phyloP scores from a whole-genome alignment of 1,140 invertebrate genomes.

The Leucophenga varia region DNA sequence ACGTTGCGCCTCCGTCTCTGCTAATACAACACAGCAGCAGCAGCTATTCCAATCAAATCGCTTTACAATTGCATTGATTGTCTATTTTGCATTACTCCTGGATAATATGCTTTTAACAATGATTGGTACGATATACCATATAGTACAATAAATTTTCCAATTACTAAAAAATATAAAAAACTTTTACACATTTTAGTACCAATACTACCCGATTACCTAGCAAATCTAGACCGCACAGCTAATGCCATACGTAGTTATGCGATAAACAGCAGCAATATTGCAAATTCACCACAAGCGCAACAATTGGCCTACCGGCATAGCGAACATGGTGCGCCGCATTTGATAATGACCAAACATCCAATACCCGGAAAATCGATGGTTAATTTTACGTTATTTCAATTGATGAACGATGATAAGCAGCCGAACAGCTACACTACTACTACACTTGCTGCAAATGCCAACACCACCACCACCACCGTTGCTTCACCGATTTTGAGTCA shows the following conservation, averaged over 20 bases:
- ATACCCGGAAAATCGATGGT: slow-evolving; percentile 59
- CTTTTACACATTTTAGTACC: slow-evolving; percentile 64
- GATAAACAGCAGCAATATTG: slow-evolving; percentile 4
- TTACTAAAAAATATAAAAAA: slow-evolving; percentile 1
- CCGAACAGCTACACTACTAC: slow-evolving; percentile 6
- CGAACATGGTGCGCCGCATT: slow-evolving; percentile 17
- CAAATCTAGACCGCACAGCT: slow-evolving; percentile 58
- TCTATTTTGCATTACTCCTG: slow-evolving; percentile 70
- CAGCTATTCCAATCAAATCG: slow-evolving; percentile 33
- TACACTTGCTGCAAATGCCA: not conserved
- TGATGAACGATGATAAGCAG: slow-evolving; percentile 21
- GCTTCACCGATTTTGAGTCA: slow-evolving; percentile 1
- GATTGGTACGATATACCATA: slow-evolving; percentile 64
- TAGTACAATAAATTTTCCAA: slow-evolving; percentile 11
- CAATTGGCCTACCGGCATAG: slow-evolving; percentile 18
- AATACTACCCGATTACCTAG: slow-evolving; percentile 81
- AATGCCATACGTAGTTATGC: slow-evolving; percentile 11
- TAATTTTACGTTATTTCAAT: slow-evolving; percentile 43
- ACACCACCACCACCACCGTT: slow-evolving; percentile 3
- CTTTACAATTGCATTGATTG: slow-evolving; percentile 59
- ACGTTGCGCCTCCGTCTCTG: slow-evolving; percentile 19
- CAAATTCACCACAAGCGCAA: slow-evolving; percentile 10
- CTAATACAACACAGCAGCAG: slow-evolving; percentile 25
- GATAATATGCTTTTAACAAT: slow-evolving; percentile 78
- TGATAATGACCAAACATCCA: slow-evolving; percentile 50